Evolutionary conservation across 37 sponge, comb jelly and placozoan species (phyloP).

Genomic region (Tethya wilhelma): DNA sequence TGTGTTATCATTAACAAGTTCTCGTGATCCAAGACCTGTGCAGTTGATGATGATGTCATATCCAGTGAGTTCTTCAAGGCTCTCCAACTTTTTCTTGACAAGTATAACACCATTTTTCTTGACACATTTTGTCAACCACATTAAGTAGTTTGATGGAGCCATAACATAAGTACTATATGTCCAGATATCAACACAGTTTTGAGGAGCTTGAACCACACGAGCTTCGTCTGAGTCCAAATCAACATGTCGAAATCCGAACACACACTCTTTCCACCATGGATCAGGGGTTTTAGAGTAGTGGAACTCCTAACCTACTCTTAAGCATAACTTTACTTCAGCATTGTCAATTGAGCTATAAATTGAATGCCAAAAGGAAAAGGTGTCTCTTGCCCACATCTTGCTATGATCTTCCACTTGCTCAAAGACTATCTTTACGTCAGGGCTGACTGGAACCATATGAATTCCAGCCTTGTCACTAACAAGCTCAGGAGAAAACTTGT

Average conservation of each 20-base stretch:
- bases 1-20: slow-evolving; percentile 42
- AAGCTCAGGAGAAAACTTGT: slow-evolving; percentile 50
- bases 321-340: slow-evolving; percentile 4
- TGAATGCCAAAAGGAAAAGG: slow-evolving; percentile 8
- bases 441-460: slow-evolving; percentile 17
- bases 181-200: slow-evolving; percentile 11
- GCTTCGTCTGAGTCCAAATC: slow-evolving; percentile 17
- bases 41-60: slow-evolving; percentile 82
- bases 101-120: slow-evolving; percentile 32
- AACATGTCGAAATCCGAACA: slow-evolving; percentile 34
- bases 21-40: slow-evolving; percentile 71
- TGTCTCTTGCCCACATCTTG: not conserved
- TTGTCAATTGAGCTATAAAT: slow-evolving; percentile 11
- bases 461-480: slow-evolving; percentile 50
- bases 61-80: slow-evolving; percentile 25
- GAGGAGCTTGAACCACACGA: not conserved
- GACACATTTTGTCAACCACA: slow-evolving; percentile 55
- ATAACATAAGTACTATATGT: slow-evolving; percentile 39
- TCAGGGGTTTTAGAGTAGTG: not conserved
- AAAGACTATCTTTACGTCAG: too few species aligned
- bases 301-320: not conserved
- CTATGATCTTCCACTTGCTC: not conserved
- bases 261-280: slow-evolving; percentile 55
- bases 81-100: slow-evolving; percentile 28
- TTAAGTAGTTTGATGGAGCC: slow-evolving; percentile 38